Base-by-base conservation (phyloP, 1,140 invertebrate species). In the Calosoma granatense region DNA sequence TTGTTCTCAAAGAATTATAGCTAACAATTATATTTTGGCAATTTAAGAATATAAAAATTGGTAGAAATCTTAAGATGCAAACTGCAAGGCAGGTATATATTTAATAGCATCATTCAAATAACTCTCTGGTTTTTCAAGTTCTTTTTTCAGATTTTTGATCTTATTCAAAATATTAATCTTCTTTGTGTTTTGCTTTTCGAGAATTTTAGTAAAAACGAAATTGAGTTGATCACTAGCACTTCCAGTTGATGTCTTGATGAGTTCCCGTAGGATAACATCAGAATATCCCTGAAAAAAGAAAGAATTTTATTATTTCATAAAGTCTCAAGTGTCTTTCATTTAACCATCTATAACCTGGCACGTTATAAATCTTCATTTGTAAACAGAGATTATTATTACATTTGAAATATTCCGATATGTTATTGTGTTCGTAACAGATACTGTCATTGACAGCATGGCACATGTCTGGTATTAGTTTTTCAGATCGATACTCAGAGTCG, bases 111-210 rank as follows among this genome's bases (percentile, higher is more conserved):
- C 61, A 1, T 75, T 74, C 12, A 80, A 64, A 19, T 71, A 72
- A 19, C 76, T 78, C 22, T 75, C 72, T 20, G 72, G 69, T 23
- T 74, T 72, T 0, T 67, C 72, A 4, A 81, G 61, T 41, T 79
- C 79, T 0, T 59, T 64, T 2, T 78, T 62, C 65, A 81, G 70
- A 22, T 72, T 70, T 51, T 67, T 74, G 3, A 78, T 75, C 26
- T 76, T 71, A 59, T 74, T 77, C 59, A 77, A 71, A 15, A 76
- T 72, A 63, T 76, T 74, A 1, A 75, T 69, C 56, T 76, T 73
- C 1, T 63, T 70, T 19, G 73, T 77, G 63, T 81, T 77, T 23
- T 70, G 63, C 1, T 74, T 65, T 15, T 76, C 73, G 55, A 78
- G 61, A 65, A 79, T 73, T 60, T 76, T 78, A 20, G 70, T 65